Conservation (phyloP, 1,140 invertebrate species). For the Ladona fulva region DNA sequence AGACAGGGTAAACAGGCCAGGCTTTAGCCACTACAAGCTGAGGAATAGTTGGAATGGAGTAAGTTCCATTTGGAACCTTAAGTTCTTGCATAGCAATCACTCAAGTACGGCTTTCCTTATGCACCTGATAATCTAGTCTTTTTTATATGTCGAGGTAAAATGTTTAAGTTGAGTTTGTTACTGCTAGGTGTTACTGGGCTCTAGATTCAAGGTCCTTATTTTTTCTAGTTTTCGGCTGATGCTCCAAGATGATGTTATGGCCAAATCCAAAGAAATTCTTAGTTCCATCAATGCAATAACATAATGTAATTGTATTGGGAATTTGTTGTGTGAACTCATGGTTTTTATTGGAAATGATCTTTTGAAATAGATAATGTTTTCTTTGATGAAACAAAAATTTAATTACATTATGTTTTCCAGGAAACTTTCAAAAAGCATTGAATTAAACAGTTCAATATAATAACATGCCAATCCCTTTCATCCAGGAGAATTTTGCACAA, state of each 20-base stretch:
- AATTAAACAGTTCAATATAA: no score
- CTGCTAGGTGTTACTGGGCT: background rate
- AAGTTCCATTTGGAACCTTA: background rate
- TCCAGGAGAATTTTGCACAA: no score
- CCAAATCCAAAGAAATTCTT: background rate
- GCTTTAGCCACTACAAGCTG: background rate
- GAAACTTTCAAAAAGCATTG: no score
- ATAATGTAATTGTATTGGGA: background rate
- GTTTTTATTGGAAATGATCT: no score
- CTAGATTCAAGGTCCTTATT: background rate
- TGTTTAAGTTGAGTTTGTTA: background rate
- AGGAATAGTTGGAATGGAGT: background rate
- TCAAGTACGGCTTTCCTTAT: background rate
- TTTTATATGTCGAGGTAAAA: background rate
- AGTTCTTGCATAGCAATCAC: background rate
- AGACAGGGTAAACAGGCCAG: slow-evolving; percentile 1
- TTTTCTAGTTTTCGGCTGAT: background rate
- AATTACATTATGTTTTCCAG: no score
- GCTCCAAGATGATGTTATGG: background rate
- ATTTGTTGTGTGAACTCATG: background rate
- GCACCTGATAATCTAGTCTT: background rate
- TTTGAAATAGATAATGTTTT: background rate
- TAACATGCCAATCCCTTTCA: no score
- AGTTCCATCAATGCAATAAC: background rate
- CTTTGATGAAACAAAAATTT: background rate